A percentile compares a stretch with the other conserved stretches of the same genome.
phyloP scores from a whole-genome alignment of 1,140 invertebrate genomes.

The Drosophila kurseongensis region DNA sequence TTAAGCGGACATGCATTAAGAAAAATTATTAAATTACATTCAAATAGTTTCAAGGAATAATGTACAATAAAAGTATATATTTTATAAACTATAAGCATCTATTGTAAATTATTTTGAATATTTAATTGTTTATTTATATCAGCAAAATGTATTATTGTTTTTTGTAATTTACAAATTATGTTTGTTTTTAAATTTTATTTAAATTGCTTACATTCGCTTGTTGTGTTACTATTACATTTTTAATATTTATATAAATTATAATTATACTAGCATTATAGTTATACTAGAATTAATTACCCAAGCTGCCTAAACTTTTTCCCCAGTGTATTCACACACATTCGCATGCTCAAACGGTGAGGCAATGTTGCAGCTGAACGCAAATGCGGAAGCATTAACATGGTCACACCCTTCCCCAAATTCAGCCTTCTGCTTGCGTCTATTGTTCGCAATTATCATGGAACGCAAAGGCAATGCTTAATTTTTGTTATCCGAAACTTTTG shows the following conservation, averaged over 20 bases:
- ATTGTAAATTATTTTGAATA: no score
- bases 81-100: no score
- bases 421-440: constrained; percentile 54
- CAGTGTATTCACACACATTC: constrained; percentile 12
- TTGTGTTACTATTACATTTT: no score
- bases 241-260: no score
- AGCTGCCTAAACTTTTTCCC: not conserved
- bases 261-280: no score
- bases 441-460: constrained; percentile 75
- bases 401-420: not conserved
- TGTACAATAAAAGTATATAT: no score
- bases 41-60: not conserved
- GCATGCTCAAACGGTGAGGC: constrained; percentile 22
- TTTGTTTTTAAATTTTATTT: not conserved
- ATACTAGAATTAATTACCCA: no score
- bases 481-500: constrained; percentile 70
- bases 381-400: constrained; percentile 69
- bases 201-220: no score
- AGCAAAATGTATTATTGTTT: no score
- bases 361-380: constrained; percentile 66
- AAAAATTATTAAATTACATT: not conserved
- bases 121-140: no score
- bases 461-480: constrained; percentile 76
- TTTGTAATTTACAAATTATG: not conserved
- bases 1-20: not conserved